phyloP scores from a whole-genome alignment of 2,888 invertebrate genomes.

The Lymantria monacha region DNA sequence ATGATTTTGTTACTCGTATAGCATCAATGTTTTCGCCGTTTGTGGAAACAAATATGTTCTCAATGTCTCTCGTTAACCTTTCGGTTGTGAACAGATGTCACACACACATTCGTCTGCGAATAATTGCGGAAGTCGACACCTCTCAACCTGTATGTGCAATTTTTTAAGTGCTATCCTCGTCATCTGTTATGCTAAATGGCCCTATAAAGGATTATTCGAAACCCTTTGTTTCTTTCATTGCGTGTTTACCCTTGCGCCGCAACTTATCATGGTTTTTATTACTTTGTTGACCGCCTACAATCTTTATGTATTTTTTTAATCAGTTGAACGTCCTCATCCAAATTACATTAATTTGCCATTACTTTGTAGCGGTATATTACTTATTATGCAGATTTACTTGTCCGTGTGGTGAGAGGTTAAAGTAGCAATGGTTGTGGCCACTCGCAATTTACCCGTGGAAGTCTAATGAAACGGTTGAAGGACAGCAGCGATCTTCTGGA shows the following conservation, averaged over 20 bases:
- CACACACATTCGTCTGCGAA: slow-evolving; percentile 47
- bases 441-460: no score
- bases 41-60: slow-evolving; percentile 44
- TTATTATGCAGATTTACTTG: no score
- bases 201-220: slow-evolving; percentile 30
- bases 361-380: no score
- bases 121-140: slow-evolving; percentile 64
- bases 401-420: no score
- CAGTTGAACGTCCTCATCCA: no score
- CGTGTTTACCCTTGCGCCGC: slow-evolving; percentile 18
- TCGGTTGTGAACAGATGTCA: slow-evolving; percentile 56
- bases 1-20: slow-evolving; percentile 41
- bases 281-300: slow-evolving; percentile 3
- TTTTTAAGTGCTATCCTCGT: slow-evolving; percentile 39
- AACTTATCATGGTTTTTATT: slow-evolving; percentile 4
- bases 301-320: not conserved
- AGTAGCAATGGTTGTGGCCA: no score
- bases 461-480: no score
- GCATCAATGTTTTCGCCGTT: slow-evolving; percentile 51
- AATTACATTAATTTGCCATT: no score
- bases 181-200: slow-evolving; percentile 40
- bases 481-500: no score
- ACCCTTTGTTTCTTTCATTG: slow-evolving; percentile 37
- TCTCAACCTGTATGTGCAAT: slow-evolving; percentile 27
- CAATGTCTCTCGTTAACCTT: slow-evolving; percentile 69